phyloP scores from a whole-genome alignment of 1,140 invertebrate species.

The Subanguina moxae region DNA sequence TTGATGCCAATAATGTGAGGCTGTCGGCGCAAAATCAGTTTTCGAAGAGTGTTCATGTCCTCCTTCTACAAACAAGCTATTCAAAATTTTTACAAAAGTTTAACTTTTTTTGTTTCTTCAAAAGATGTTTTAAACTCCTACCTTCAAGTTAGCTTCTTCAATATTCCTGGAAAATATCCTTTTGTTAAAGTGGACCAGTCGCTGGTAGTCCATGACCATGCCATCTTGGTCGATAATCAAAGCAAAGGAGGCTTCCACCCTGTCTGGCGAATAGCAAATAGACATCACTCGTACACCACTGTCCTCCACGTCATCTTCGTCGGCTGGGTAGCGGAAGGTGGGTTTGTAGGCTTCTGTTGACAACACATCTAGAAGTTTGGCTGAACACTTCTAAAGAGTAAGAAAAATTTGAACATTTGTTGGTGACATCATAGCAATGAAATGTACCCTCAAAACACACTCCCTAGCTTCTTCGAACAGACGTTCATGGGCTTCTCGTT shows the following conservation, averaged over 20 bases:
- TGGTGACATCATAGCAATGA: neutral
- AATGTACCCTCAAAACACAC: constrained; percentile 69
- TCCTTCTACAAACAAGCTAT: constrained; percentile 46
- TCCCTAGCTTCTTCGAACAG: constrained; percentile 83
- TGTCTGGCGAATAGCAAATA: constrained; percentile 80
- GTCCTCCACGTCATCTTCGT: constrained; percentile 64
- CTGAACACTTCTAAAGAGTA: constrained; percentile 10
- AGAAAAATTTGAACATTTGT: constrained; percentile 6
- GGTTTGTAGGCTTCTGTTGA: constrained; percentile 32
- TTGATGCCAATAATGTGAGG: constrained; percentile 87
- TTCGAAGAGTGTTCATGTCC: constrained; percentile 74
- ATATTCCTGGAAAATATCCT: constrained; percentile 72
- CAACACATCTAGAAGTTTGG: constrained; percentile 1
- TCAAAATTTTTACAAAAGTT: constrained; percentile 10
- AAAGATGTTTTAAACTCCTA: constrained; percentile 35
- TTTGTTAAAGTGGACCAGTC: constrained; percentile 78
- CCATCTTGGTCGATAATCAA: constrained; percentile 81
- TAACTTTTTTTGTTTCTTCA: constrained; percentile 10
- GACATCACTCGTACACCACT: constrained; percentile 73
- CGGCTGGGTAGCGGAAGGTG: constrained; percentile 38
- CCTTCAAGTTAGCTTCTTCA: constrained; percentile 71
- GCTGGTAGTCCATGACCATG: constrained; percentile 78
- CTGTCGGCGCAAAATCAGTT: constrained; percentile 83
- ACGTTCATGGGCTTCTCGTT: constrained; percentile 77
- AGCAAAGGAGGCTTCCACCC: constrained; percentile 79